phyloP scores from a whole-genome alignment of 2,113 vertebrate genomes.

The Leptosomus discolor region DNA sequence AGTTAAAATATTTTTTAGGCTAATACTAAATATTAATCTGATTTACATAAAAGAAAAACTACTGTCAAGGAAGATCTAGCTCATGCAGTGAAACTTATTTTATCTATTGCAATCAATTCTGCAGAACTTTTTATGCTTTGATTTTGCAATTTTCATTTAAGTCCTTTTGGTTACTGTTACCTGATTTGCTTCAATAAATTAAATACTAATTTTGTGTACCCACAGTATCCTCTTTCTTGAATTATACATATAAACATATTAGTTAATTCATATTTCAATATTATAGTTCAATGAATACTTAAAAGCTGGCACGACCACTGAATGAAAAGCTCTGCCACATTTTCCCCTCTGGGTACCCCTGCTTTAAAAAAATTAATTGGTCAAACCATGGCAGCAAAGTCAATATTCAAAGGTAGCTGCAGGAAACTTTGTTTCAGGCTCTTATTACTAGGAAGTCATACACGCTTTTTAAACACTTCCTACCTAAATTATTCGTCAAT shows the following conservation, averaged over 20 bases:
- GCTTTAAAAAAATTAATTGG: background rate
- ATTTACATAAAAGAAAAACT: background rate
- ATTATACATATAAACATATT: conserved; percentile 41
- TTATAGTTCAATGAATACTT: conserved; percentile 1
- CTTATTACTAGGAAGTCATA: background rate
- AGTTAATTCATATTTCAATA: conserved; percentile 31
- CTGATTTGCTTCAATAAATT: conserved; percentile 12
- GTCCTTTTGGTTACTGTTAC: conserved; percentile 30
- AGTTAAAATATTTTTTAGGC: background rate
- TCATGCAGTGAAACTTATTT: background rate
- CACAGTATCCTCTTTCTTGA: background rate
- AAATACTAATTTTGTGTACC: conserved; percentile 16
- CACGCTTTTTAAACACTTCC: background rate
- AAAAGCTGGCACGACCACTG: background rate
- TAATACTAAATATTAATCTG: background rate
- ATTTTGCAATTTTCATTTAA: background rate
- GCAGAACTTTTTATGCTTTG: background rate
- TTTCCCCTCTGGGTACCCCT: background rate
- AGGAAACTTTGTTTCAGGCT: background rate
- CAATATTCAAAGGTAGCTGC: background rate
- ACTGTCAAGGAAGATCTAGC: background rate
- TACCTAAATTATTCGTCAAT: background rate
- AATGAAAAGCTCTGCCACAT: background rate
- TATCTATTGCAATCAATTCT: conserved; percentile 3
- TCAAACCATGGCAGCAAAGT: background rate